Evolutionary conservation across 1,140 invertebrate genomes (phyloP).

Genomic region (Campoletis sonorensis): DNA sequence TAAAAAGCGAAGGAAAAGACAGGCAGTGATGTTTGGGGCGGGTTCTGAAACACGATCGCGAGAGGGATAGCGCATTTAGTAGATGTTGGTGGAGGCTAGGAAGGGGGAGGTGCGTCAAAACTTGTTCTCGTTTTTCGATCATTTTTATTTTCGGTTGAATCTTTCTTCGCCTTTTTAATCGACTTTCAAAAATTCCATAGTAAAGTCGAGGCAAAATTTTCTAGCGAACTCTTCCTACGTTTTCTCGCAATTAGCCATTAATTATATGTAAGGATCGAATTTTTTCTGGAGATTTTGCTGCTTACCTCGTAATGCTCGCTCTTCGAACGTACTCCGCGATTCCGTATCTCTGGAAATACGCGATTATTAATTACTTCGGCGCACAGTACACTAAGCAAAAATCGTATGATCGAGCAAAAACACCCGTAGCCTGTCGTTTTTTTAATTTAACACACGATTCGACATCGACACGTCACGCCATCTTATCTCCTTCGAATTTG

Average conservation of each 20-base stretch:
- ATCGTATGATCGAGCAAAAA: conserved; percentile 43
- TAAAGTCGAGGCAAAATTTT: too few relatives aligned
- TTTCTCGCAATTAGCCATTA: background rate
- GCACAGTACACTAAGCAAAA: conserved; percentile 45
- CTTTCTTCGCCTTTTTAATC: too few relatives aligned
- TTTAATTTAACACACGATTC: background rate
- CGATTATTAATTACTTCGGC: conserved; percentile 21
- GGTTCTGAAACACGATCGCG: background rate
- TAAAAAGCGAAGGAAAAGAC: background rate
- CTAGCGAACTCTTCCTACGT: too few relatives aligned
- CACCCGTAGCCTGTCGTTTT: conserved; percentile 15
- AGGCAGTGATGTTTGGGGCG: conserved; percentile 4
- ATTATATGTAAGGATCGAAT: background rate
- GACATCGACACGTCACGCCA: too few relatives aligned
- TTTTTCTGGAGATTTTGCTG: background rate
- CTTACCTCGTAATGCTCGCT: conserved; percentile 17
- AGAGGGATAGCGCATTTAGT: background rate
- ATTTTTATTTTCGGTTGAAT: background rate
- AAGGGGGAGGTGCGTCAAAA: background rate
- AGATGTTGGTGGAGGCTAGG: background rate
- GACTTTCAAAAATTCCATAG: too few relatives aligned
- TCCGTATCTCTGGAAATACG: background rate
- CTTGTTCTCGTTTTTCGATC: background rate
- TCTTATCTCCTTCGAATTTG: too few relatives aligned
- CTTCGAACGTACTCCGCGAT: too few relatives aligned